Evolutionary conservation across 2,797 vertebrate genomes (phyloP), one percentile per base, ranked within the genome.

Genomic region (Meda fulgida): DNA sequence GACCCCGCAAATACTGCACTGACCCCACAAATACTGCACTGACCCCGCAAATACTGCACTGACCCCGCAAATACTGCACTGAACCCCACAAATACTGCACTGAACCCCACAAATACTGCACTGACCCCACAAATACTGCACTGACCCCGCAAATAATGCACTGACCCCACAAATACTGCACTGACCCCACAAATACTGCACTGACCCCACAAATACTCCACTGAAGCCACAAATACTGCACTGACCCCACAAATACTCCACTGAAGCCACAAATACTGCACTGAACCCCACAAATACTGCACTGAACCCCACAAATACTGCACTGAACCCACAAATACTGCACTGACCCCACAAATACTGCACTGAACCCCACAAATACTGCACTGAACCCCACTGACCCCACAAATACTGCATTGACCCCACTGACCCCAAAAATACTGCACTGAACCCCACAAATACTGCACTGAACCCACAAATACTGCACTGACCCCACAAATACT

Each of bases 331-430:
- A n/a, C n/a, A n/a, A n/a, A n/a, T n/a, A n/a, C n/a, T n/a, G n/a
- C n/a, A n/a, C n/a, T n/a, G n/a, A n/a, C n/a, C 31, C 1, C 82
- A 82, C 86, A 88, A 80, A 88, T 76, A 79, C 85, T 53, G 73
- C 85, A 73, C 78, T 23, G 78, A 84, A 36, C 53, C n/a, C 1
- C 82, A 82, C 86, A 88, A 80, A 88, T 76, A 79, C 85, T 53
- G 73, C 85, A 73, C 78, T 23, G 78, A 84, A 36, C 53, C n/a
- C n/a, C n/a, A n/a, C n/a, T n/a, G n/a, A n/a, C n/a, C 31, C 1
- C 82, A 82, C 86, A 88, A 80, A 88, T 76, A 79, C 85, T 53
- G 73, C 85, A 73, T 73, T 23, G 78, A 84, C n/a, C n/a, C n/a
- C n/a, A n/a, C n/a, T n/a, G n/a, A n/a, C n/a, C 31, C 1, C 82